phyloP scores from a whole-genome alignment of 2,113 vertebrate species.

The Hippoglossus stenolepis region DNA sequence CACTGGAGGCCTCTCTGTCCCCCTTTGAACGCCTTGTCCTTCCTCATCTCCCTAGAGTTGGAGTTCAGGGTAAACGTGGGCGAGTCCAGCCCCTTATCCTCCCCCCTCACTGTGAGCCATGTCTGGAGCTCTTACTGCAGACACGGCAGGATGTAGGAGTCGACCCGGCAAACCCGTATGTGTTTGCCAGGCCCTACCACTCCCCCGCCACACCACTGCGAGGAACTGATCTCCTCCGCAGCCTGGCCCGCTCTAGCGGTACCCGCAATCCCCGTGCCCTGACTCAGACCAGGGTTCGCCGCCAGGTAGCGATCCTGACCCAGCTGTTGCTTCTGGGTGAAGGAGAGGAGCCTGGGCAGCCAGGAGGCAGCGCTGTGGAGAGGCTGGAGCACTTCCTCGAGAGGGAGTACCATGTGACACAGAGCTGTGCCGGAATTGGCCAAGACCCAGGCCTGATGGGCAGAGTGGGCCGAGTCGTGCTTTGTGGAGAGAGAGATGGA shows the following conservation, averaged over 20 bases:
- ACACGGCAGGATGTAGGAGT: constrained; percentile 82
- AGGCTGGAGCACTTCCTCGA: constrained; percentile 83
- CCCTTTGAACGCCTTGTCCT: constrained; percentile 84
- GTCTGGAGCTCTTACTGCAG: constrained; percentile 83
- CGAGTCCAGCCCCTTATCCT: constrained; percentile 83
- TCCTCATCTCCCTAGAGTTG: constrained; percentile 79
- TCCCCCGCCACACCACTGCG: constrained; percentile 83
- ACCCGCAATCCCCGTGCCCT: constrained; percentile 82
- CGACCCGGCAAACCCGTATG: constrained; percentile 79
- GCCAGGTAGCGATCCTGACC: constrained; percentile 84
- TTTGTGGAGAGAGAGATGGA: constrained; percentile 84
- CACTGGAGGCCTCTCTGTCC: constrained; percentile 81
- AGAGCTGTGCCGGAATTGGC: constrained; percentile 81
- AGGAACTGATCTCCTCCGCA: constrained; percentile 83
- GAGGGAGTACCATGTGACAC: constrained; percentile 84
- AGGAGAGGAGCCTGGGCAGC: constrained; percentile 77
- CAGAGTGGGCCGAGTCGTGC: constrained; percentile 82
- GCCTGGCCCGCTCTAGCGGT: constrained; percentile 81
- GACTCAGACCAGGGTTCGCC: constrained; percentile 81
- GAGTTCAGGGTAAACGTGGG: constrained; percentile 83
- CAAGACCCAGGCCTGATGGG: constrained; percentile 85
- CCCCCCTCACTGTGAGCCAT: constrained; percentile 82
- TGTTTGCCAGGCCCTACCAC: constrained; percentile 85
- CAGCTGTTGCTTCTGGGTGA: constrained; percentile 84
- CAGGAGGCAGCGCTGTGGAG: constrained; percentile 72